Evolutionary conservation across 1,140 invertebrate species (phyloP), one percentile per base, ranked within the genome.

Genomic region (Andricus grossulariae): DNA sequence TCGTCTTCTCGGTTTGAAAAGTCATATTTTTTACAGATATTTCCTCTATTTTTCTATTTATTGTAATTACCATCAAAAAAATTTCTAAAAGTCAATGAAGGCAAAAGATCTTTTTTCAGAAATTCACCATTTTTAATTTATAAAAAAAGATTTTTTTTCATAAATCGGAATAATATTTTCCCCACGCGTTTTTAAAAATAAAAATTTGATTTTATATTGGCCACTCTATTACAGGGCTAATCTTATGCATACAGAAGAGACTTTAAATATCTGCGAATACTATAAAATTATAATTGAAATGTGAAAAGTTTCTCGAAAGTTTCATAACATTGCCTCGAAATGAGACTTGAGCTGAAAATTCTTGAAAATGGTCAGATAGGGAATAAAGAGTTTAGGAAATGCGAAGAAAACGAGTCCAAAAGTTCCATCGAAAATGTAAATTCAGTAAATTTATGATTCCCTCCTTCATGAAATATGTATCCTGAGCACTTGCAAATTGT

Each of bases 331-430:
- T 66, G 57, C 12, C 12, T 13, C 15, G 39, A 66, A 66, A 6
- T 66, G 57, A 32, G 57, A 21, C 57, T 66, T 32, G 57, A 66
- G 57, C 21, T 66, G n/a, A 66, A 66, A 66, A 66, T 15, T 66
- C 21, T 66, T 66, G 57, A 66, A 21, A 66, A 66, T 66, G 57
- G 57, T 66, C 57, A 66, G 57, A 25, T 21, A 15, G 25, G 39
- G 21, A 13, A 66, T 21, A 39, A 12, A 19, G 15, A 12, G 16
- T 32, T 16, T 3, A 25, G 25, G 57, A 66, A 25, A 66, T 21
- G 13, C 8, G 21, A 21, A 13, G 8, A 66, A 66, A 66, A 15
- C 10, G 3, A 66, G 57, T 32, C 25, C 13, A 21, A 66, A 66
- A 66, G 25, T 66, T 66, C 21, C 21, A 55, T 55, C 12, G 21